Evolutionary conservation across 1,140 invertebrate genomes (phyloP), one percentile per base, ranked within the genome.

Genomic region (Leguminivora glycinivorella): DNA sequence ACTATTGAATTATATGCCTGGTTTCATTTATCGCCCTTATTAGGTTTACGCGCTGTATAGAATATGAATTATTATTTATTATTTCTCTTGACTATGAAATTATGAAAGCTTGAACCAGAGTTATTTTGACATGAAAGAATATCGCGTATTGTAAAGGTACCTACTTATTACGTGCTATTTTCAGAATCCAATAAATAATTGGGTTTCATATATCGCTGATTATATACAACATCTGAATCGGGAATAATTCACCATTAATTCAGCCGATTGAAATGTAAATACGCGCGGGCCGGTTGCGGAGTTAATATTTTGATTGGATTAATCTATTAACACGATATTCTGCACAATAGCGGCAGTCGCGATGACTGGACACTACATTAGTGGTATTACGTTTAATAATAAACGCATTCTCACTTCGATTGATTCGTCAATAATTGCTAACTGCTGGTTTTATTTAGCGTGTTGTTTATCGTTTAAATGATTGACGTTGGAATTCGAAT

Each of bases 281-380:
- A 82, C 75, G 78, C 75, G 71, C 78, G 77, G 79, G 80, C 83
- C 79, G 79, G 81, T 83, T 84, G 81, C 79, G 83, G 85, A 85
- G 87, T 87, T 87, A 88, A 88, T 89, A 88, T 87, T 90, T 84
- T 87, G 84, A 90, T 89, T 86, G 88, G 83, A 89, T 87, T 89
- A 90, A 87, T 87, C 84, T 89, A 88, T 88, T 90, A 89, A 84
- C 82, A 84, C 81, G 83, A 84, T 88, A 85, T 84, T 81, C 72
- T 80, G 73, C 78, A 83, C 81, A 83, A 83, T 80, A 77, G 77
- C 75, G 76, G 66, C 76, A 75, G 71, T 84, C 77, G 78, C 66
- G 43, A 70, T 56, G 56, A 69, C 70, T 70, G 68, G 31, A 52
- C 29, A 25, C 52, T 58, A 60, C 56, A 29, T 69, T 58, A 67